Evolutionary conservation across 1,140 invertebrate genomes (phyloP), one percentile per base, ranked within the genome.

Genomic region (Dreissena rostriformis): DNA sequence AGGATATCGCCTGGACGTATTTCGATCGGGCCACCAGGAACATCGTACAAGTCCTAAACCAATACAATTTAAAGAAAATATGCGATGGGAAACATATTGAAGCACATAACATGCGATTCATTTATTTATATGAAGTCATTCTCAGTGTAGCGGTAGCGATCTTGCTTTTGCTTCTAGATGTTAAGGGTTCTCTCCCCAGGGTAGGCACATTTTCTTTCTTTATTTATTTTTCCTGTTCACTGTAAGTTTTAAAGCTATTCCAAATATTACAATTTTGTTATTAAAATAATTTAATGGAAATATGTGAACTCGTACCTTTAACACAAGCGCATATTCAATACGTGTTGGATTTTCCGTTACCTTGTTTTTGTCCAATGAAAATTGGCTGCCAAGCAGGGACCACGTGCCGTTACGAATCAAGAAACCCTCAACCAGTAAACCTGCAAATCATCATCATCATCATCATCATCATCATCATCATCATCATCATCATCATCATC

Each of bases 341-440:
- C n/a, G n/a, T n/a, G n/a, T n/a, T n/a, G n/a, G n/a, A n/a, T n/a
- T n/a, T n/a, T n/a, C 49, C 12, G 29, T 14, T 39, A 72, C 70
- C 70, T 72, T 72, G 14, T 72, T 39, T 29, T 72, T 72, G 29
- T 72, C 70, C 55, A 81, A 28, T 6, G 78, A 81, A 8, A 81
- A 49, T 29, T 81, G 78, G 28, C 78, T 81, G 26, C 78, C 78
- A 68, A 81, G 52, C 39, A 81, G 12, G 24, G 67, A 71, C 78
- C 68, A 81, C 29, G 49, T 81, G 22, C 53, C 22, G 51, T 81
- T 81, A 61, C 78, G n/a, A 28, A 81, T 49, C 52, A 81, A 55
- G 63, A 81, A 81, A 28, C 78, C 78, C 26, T 81, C 78, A 17
- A 63, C 78, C 51, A 81, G 49, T n/a, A 71, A 29, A 26, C 78